Evolutionary conservation across 2,797 vertebrate species (phyloP), one percentile per base, ranked within the genome.

Genomic region (Hemibagrus guttatus): DNA sequence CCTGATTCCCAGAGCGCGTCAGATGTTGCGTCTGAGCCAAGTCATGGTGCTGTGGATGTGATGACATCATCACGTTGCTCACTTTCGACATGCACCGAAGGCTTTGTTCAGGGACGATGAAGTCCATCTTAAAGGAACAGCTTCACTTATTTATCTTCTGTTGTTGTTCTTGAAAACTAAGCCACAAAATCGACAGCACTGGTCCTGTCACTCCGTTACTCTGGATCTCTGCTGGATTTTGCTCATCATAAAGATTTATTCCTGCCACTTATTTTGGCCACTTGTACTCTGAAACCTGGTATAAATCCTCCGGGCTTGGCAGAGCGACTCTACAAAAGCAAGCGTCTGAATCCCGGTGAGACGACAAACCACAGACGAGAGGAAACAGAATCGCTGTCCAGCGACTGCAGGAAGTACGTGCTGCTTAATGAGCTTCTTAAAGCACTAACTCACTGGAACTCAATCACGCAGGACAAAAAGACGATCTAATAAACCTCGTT

Each of bases 231-330:
- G 78, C 12, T 26, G 35, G 39, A 28, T 28, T 75, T 61, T n/a
- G 12, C 54, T 84, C 39, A 69, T 83, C 80, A 82, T 52, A 82
- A 58, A 81, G 75, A 63, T 75, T 56, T 81, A 64, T 89, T 81
- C 9, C 26, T 81, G 68, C 69, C 78, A 28, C 39, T 81, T 81
- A 46, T 81, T 81, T 64, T 81, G 21, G 42, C 52, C 19, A 46
- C 23, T 66, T 26, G 72, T 42, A 71, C 31, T 4, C 52, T 3
- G 14, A 74, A 74, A 84, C 68, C 19, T 19, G 68, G 6, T 46
- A n/a, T 19, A 74, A 61, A 72, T 72, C 83, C 31, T n/a, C 21
- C 54, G 2, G 83, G 54, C 54, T 74, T 74, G 14, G 54, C 31
- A 35, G 3, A 39, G 14, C 12, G 4, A 21, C 31, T 19, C 54